Percentiles rank a stretch among this genome's conserved stretches.
These are phyloP conservation scores for Nysson spinosus DNA, from an alignment of 2,888 invertebrate species.

Conservation along the genomic window DNA sequence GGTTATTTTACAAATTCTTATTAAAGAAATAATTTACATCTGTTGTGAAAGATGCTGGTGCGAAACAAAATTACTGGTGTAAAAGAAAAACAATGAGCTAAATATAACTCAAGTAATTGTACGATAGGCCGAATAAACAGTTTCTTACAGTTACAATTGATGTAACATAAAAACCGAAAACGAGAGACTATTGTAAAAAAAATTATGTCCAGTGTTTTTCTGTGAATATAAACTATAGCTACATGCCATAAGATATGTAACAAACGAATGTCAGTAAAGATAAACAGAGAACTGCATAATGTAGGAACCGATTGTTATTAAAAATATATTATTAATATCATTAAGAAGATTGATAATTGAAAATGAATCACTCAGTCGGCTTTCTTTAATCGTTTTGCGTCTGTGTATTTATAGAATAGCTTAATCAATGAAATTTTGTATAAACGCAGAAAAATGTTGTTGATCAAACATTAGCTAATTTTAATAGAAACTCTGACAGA, in stretches of 20 bases:
- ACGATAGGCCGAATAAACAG: slow-evolving; percentile 15
- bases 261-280: slow-evolving; percentile 26
- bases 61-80: slow-evolving; percentile 18
- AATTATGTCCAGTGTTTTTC: slow-evolving; percentile 56
- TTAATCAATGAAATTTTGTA: slow-evolving; percentile 52
- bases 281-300: slow-evolving; percentile 38
- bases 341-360: slow-evolving; percentile 47
- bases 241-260: slow-evolving; percentile 34
- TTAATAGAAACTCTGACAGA: slow-evolving; percentile 35
- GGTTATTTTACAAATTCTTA: slow-evolving; percentile 37
- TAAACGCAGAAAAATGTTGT: slow-evolving; percentile 38
- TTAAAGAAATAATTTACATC: slow-evolving; percentile 20
- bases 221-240: slow-evolving; percentile 54
- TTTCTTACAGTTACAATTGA: slow-evolving; percentile 37
- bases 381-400: slow-evolving; percentile 50
- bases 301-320: slow-evolving; percentile 52
- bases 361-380: slow-evolving; percentile 40
- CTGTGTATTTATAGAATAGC: slow-evolving; percentile 52
- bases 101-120: slow-evolving; percentile 28
- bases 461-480: slow-evolving; percentile 43
- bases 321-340: slow-evolving; percentile 54
- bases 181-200: slow-evolving; percentile 57
- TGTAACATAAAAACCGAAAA: slow-evolving; percentile 40
- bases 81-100: background rate
- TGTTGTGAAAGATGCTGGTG: slow-evolving; percentile 38